These are phyloP conservation scores for Cataglyphis altisquamis DNA, from an alignment of 2,888 invertebrate genomes.

Conservation along the genomic window DNA sequence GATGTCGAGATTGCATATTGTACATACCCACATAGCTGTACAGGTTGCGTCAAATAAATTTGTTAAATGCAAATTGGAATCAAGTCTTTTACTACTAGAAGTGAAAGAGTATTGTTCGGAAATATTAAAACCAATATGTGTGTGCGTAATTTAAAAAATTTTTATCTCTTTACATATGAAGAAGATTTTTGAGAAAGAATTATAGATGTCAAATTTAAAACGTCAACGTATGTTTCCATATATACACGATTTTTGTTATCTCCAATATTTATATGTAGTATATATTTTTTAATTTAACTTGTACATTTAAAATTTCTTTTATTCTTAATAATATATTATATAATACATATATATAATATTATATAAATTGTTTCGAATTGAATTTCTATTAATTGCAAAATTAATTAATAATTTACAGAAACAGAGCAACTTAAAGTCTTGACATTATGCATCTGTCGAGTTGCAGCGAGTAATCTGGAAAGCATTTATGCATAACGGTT, in stretches of 20 bases:
- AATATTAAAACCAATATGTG: background rate
- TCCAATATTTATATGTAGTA: background rate
- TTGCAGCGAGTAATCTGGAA: background rate
- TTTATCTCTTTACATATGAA: background rate
- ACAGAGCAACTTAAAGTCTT: background rate
- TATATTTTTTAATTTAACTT: background rate
- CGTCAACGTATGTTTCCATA: background rate
- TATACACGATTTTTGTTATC: background rate
- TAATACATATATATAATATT: no score
- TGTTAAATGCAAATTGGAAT: background rate
- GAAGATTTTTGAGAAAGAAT: background rate
- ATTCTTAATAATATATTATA: no score
- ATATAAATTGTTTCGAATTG: constrained; percentile 1
- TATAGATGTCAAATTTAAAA: constrained; percentile 7
- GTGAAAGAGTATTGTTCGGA: background rate
- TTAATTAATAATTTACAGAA: constrained; percentile 24
- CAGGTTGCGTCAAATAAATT: background rate
- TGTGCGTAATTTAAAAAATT: background rate
- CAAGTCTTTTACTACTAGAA: background rate
- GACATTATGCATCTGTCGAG: background rate
- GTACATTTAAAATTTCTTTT: background rate
- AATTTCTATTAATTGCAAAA: background rate
- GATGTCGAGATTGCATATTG: background rate
- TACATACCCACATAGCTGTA: background rate
- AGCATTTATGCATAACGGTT: background rate